phyloP scores from a whole-genome alignment of 2,113 vertebrate genomes.

The Carollia perspicillata region DNA sequence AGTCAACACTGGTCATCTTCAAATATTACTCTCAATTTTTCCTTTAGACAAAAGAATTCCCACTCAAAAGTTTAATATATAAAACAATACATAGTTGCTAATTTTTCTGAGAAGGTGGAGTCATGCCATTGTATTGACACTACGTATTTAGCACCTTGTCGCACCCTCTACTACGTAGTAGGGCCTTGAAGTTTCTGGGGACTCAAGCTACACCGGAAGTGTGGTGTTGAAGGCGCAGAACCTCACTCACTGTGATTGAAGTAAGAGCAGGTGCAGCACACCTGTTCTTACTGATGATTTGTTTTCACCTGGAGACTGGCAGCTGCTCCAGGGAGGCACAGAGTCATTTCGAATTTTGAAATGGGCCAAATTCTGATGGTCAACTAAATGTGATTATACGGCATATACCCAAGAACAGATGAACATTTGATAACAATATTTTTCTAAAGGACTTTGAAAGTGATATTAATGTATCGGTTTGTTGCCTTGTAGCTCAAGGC shows the following conservation, averaged over 20 bases:
- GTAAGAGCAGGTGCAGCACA: not conserved
- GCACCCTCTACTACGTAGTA: not conserved
- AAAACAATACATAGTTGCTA: not conserved
- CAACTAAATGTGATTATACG: not conserved
- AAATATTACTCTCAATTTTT: not conserved
- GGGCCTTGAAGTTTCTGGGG: not conserved
- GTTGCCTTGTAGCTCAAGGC: not conserved
- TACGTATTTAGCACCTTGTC: not conserved
- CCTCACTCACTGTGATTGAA: not conserved
- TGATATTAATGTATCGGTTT: not conserved
- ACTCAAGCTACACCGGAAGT: not conserved
- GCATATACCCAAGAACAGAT: not conserved
- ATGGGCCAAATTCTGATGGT: not conserved
- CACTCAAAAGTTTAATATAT: not conserved
- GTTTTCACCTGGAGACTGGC: not conserved
- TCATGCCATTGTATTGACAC: not conserved
- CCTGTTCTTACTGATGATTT: not conserved
- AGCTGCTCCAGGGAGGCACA: not conserved
- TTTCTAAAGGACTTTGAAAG: not conserved
- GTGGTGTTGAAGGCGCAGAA: not conserved
- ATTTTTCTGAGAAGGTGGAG: not conserved
- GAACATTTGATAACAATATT: not conserved
- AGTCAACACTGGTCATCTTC: not conserved
- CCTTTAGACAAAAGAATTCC: not conserved
- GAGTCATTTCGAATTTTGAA: not conserved